Evolutionary conservation across 2,797 vertebrate species (phyloP), one percentile per base, ranked within the genome.

Genomic region (Eulemur mongoz): DNA sequence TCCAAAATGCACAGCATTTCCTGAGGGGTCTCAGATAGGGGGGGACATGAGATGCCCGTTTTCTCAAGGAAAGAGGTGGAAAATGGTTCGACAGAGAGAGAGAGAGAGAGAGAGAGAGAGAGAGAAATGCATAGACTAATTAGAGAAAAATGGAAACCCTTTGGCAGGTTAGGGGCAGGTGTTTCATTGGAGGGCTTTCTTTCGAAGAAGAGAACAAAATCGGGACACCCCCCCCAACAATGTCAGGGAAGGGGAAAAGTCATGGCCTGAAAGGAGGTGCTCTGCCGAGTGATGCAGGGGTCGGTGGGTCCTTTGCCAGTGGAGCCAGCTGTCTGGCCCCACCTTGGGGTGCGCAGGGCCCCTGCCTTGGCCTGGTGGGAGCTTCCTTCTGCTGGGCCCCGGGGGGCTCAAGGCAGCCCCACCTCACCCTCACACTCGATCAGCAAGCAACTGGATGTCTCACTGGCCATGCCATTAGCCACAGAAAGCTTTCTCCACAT

Each of bases 71-170:
- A 96, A 97, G 96, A 43, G 92, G 97, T 89, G 96, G 96, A 95
- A 97, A 97, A 98, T 2, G 43, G 97, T 84, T 97, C 40, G 48
- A 87, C 5, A 40, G 38, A 40, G 43, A 43, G 43, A 43, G 43
- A 45, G 43, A 43, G 43, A 45, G 43, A 38, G 40, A 32, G 17
- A 4, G 10, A 18, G 48, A 48, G 72, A 79, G 86, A 81, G 80
- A 95, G 93, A 97, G 96, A 98, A 98, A 98, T 98, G 98, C 98
- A 98, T 97, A 98, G 98, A 98, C 97, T 93, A 61, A 95, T 96
- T 85, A 18, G 63, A 96, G 92, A 97, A 97, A 97, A 96, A 93
- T 45, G 75, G 69, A 86, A 97, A 96, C 96, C 83, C 78, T 69
- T 2, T 38, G 23, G 78, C 72, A 43, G 59, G 57, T 65, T 30